phyloP scores from a whole-genome alignment of 2,888 invertebrate species.

The Stramonita haemastoma region DNA sequence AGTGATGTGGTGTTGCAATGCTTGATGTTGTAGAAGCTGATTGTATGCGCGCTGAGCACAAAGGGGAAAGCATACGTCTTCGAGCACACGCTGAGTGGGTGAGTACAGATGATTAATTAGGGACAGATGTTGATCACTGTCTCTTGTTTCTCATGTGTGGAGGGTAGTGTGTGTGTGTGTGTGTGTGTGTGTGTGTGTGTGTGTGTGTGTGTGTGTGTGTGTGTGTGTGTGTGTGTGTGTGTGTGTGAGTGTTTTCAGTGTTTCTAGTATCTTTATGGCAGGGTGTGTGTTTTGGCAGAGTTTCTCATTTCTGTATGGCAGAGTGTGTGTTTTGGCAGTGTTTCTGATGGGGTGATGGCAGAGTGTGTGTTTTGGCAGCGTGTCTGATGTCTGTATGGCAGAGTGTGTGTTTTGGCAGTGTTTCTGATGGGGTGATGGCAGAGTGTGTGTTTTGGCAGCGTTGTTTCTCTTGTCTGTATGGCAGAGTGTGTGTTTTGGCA shows the following conservation, averaged over 20 bases:
- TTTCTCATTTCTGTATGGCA: neutral
- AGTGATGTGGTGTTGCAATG: neutral
- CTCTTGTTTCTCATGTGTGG: neutral
- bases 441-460: too few relatives aligned
- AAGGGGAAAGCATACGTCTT: conserved; percentile 90
- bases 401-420: too few relatives aligned
- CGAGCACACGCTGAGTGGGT: conserved; percentile 87
- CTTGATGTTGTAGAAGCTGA: conserved; percentile 60
- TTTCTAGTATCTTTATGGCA: neutral
- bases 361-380: neutral
- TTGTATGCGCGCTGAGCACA: conserved; percentile 82
- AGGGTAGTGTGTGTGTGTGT: neutral
- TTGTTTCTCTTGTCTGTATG: too few relatives aligned
- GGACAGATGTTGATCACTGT: too few relatives aligned
- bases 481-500: too few relatives aligned
- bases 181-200: neutral
- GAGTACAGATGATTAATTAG: conserved; percentile 66
- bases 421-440: too few relatives aligned
- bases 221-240: neutral
- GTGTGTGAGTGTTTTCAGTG: neutral
- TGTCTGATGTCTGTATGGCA: neutral
- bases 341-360: neutral
- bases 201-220: neutral
- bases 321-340: conserved; percentile 53
- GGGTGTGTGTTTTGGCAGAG: neutral